Base-by-base conservation (phyloP, 2,888 invertebrate genomes). In the Magallana nippona region DNA sequence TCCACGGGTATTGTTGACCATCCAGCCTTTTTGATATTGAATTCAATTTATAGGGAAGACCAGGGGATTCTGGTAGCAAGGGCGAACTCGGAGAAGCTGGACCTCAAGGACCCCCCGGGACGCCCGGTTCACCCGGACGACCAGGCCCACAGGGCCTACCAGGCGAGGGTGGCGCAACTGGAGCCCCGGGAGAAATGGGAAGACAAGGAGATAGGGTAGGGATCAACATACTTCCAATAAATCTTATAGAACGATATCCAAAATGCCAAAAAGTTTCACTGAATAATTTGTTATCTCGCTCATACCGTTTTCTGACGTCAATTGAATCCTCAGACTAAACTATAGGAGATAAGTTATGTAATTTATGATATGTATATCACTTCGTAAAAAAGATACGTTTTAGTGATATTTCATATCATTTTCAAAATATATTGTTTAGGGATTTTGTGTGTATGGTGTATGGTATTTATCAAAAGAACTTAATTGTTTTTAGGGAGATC, bases 131-230 rank as follows among this genome's bases (percentile, higher is more conserved):
- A 17, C 89, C 89, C 13, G 94, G 94, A 71, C 87, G 91, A 82
- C 89, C 91, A 82, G 96, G 96, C 0, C 94, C 95, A 0, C 93
- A 95, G 1, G 96, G 96, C 81, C 90, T 94, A 32, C 89, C 95
- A 89, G 96, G 86, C 15, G 89, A 89, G 77, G 85, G 90, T 58
- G 93, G 94, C 55, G 82, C 89, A 32, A 89, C 89, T 15, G 94
- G 94, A 81, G 88, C 93, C 79, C 87, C 91, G 83, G 96, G 96
- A 0, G 79, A 56, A 32, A 19, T 56, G 22, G 85, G 85, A 63
- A 55, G 62, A 22, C 79, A 60, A 13, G 83, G 83, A 79, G 83
- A 79, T n/a, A 79, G 79, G 83, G 83, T 83, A 63, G 11, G 5
- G 27, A 13, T 10, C 17, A 77, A 44, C 44, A 10, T 10, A 77